Percentiles rank a stretch among this genome's conserved stretches.
Evolutionary conservation across 2,888 invertebrate genomes (phyloP).

Genomic region (Deilephila elpenor): DNA sequence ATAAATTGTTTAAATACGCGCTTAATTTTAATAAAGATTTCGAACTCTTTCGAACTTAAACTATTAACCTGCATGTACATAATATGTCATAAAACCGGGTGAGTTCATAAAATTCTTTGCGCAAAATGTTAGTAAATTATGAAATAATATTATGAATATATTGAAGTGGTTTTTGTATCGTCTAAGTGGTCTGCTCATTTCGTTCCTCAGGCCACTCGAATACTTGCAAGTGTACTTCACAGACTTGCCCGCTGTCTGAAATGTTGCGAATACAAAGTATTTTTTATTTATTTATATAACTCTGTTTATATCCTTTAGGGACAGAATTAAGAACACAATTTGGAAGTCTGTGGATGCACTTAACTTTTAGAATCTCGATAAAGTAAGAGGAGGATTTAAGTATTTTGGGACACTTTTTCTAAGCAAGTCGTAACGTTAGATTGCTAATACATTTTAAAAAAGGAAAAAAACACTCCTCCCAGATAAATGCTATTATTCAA

Average conservation of each 20-base stretch:
- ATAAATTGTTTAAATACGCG: too few species aligned
- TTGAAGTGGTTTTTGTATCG: constrained; percentile 70
- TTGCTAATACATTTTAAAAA: too few species aligned
- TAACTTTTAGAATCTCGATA: neutral
- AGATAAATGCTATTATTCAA: too few species aligned
- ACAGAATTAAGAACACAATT: neutral
- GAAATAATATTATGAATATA: constrained; percentile 36
- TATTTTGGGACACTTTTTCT: neutral
- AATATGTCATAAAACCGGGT: neutral
- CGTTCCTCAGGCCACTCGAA: constrained; percentile 53
- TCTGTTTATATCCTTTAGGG: constrained; percentile 14
- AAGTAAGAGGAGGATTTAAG: too few species aligned
- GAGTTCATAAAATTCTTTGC: neutral
- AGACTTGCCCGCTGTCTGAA: constrained; percentile 48
- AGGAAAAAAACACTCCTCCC: too few species aligned
- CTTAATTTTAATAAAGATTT: neutral
- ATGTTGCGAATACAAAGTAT: constrained; percentile 55
- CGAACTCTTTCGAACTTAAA: constrained; percentile 62
- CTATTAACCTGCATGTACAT: neutral
- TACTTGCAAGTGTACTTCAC: constrained; percentile 56
- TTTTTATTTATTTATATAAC: constrained; percentile 38
- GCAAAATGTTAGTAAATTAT: constrained; percentile 16
- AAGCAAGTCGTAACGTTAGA: too few species aligned
- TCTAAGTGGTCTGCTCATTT: constrained; percentile 80
- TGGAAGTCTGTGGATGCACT: neutral